A percentile compares a stretch with the other conserved stretches of the same genome.
These are phyloP conservation scores for Triplophysa siluroides DNA, from an alignment of 2,113 vertebrate species.

Conservation along the genomic window DNA sequence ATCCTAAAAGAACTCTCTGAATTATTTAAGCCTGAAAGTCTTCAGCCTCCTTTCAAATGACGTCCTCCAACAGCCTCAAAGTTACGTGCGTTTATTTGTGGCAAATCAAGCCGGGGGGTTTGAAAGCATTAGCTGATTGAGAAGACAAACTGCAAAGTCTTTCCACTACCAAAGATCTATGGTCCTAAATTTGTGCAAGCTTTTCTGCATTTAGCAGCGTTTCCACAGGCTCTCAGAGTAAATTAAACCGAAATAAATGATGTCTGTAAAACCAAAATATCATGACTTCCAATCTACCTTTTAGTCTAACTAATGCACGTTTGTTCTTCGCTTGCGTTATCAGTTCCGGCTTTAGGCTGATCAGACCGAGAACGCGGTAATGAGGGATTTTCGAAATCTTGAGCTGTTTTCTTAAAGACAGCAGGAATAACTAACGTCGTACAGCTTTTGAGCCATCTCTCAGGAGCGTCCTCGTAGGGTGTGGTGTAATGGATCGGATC, in stretches of 20 bases:
- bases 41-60: conserved; percentile 7
- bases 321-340: conserved; percentile 1
- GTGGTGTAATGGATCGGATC: background rate
- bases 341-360: conserved; percentile 23
- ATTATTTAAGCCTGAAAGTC: conserved; percentile 22
- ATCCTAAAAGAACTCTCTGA: background rate
- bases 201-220: background rate
- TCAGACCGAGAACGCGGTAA: conserved; percentile 1
- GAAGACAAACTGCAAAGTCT: conserved; percentile 32
- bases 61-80: conserved; percentile 13
- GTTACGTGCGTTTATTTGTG: conserved; percentile 20
- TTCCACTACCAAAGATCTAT: background rate
- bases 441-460: background rate
- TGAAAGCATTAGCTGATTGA: conserved; percentile 42
- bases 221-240: conserved; percentile 7
- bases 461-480: background rate
- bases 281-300: conserved; percentile 4
- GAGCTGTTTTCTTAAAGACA: conserved; percentile 20
- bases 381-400: conserved; percentile 5
- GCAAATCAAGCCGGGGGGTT: background rate
- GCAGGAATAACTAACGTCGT: background rate
- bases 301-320: conserved; percentile 4
- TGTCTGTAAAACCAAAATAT: background rate
- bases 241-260: conserved; percentile 27
- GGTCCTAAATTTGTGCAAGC: background rate